Percentiles rank a stretch among this genome's conserved stretches.
Conservation (phyloP, 2,797 vertebrate genomes). For the Gallinago nigripennis region DNA sequence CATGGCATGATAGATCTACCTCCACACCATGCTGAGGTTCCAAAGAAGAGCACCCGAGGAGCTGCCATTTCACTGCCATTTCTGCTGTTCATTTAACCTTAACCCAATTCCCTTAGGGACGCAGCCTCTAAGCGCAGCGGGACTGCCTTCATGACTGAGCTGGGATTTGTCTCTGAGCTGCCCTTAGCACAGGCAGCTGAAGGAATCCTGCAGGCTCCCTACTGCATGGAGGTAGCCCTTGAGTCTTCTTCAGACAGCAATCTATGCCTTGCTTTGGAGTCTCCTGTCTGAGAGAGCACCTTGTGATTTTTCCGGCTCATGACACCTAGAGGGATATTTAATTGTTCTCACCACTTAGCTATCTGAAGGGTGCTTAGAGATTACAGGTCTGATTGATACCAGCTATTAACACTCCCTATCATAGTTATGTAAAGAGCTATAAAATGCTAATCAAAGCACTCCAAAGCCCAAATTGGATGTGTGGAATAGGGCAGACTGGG, state of each 20-base stretch:
- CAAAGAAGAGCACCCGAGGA: not conserved
- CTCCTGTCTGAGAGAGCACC: not conserved
- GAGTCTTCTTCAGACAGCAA: not conserved
- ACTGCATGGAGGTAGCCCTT: fast-evolving
- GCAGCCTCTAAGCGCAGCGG: not conserved
- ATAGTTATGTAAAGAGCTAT: not conserved
- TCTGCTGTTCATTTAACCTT: not conserved
- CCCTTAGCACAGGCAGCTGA: not conserved
- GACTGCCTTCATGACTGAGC: not conserved
- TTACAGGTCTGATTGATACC: not conserved
- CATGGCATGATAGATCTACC: not conserved
- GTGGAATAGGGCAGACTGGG: not conserved
- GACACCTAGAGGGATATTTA: not conserved
- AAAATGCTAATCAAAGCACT: not conserved
- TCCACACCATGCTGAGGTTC: not conserved
- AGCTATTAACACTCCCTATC: not conserved
- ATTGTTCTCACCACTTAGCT: not conserved
- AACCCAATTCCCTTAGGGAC: fast-evolving
- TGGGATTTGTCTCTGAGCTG: not conserved
- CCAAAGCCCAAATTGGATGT: not conserved
- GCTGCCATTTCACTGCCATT: not conserved
- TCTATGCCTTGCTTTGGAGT: not conserved
- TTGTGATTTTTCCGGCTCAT: not conserved
- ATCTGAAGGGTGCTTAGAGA: not conserved
- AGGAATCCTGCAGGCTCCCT: not conserved